These are phyloP conservation scores for Saccostrea cuccullata DNA, from an alignment of 1,140 invertebrate genomes.

Conservation along the genomic window DNA sequence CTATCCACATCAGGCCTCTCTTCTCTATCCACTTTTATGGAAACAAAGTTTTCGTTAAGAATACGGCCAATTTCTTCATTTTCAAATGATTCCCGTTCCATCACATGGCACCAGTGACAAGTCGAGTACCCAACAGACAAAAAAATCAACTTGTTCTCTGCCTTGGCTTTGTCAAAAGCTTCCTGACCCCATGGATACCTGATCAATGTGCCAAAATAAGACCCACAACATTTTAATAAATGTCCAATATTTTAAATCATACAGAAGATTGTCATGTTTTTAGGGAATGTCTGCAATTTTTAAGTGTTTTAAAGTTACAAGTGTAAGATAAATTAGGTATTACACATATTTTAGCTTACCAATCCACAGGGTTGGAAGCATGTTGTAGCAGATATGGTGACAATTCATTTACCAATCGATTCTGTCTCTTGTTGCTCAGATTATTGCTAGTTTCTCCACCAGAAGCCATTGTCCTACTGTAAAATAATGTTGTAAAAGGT, in stretches of 20 bases:
- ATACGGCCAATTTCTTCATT: conserved; percentile 88
- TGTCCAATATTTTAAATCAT: too few species aligned
- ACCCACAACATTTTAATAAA: not conserved
- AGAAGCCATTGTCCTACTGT: not conserved
- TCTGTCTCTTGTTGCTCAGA: conserved; percentile 73
- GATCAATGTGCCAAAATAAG: not conserved
- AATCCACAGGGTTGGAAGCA: conserved; percentile 95
- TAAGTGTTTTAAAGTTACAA: too few species aligned
- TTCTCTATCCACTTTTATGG: conserved; percentile 96
- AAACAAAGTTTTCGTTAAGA: conserved; percentile 93
- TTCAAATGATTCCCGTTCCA: conserved; percentile 96
- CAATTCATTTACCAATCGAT: conserved; percentile 88
- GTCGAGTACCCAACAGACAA: conserved; percentile 97
- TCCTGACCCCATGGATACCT: conserved; percentile 90
- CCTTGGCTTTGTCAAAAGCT: conserved; percentile 89
- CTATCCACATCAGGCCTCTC: conserved; percentile 96
- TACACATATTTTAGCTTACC: conserved; percentile 79
- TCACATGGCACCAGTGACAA: conserved; percentile 98
- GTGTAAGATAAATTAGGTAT: too few species aligned
- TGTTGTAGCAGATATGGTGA: conserved; percentile 96
- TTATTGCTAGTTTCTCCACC: not conserved
- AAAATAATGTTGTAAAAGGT: not conserved
- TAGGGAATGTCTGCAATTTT: too few species aligned
- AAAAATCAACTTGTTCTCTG: conserved; percentile 94
- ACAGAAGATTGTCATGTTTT: too few species aligned